phyloP scores from a whole-genome alignment of 2,797 vertebrate genomes.

The Smutsia gigantea region DNA sequence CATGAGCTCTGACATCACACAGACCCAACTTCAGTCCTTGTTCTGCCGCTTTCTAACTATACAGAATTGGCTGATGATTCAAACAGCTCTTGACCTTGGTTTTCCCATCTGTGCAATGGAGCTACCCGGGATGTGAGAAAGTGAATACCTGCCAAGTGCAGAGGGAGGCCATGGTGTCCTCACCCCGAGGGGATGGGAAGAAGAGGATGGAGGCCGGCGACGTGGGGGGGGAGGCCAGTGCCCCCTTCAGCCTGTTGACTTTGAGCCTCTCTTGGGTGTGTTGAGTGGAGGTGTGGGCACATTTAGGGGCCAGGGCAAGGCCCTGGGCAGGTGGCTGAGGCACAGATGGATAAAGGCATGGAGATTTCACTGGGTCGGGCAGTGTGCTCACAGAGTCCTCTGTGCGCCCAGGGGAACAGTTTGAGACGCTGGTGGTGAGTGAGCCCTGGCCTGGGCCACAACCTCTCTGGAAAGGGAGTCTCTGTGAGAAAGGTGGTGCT shows the following conservation, averaged over 20 bases:
- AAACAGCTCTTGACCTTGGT: neutral
- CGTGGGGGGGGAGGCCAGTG: rapidly evolving
- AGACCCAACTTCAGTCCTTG: neutral
- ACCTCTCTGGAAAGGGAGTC: neutral
- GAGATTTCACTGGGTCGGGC: rapidly evolving
- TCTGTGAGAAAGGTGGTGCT: too few species aligned
- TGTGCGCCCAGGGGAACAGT: neutral
- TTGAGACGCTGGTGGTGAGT: neutral
- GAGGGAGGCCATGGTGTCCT: neutral
- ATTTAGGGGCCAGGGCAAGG: neutral
- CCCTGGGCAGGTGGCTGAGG: neutral
- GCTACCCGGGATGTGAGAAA: neutral
- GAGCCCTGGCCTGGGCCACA: neutral
- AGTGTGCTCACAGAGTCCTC: neutral
- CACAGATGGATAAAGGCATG: neutral
- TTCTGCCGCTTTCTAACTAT: neutral
- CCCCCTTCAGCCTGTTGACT: neutral
- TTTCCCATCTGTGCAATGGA: neutral
- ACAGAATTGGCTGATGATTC: neutral
- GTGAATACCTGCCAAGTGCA: neutral
- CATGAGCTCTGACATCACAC: neutral
- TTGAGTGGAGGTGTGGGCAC: neutral
- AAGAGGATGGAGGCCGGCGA: neutral
- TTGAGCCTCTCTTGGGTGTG: neutral
- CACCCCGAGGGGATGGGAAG: neutral